phyloP scores from a whole-genome alignment of 1,140 invertebrate genomes.

The Heliconius melpomene region DNA sequence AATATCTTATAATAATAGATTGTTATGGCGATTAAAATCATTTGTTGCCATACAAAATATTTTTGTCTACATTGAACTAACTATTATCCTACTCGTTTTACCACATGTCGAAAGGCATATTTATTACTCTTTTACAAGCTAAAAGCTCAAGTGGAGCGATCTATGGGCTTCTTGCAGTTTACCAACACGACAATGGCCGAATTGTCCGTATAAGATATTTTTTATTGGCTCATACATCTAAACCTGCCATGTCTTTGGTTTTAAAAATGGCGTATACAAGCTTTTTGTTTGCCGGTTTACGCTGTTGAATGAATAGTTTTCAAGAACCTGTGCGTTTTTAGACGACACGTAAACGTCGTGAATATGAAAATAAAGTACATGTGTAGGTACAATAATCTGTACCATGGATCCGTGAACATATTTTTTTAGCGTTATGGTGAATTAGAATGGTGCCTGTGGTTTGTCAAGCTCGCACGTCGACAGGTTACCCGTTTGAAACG shows the following conservation, averaged over 20 bases:
- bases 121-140: slow-evolving; percentile 80
- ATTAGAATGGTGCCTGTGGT: slow-evolving; percentile 81
- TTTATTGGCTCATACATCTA: slow-evolving; percentile 79
- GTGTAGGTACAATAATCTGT: slow-evolving; percentile 78
- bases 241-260: slow-evolving; percentile 82
- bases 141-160: slow-evolving; percentile 79
- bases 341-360: slow-evolving; percentile 72
- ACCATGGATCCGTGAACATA: slow-evolving; percentile 74
- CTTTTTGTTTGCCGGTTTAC: slow-evolving; percentile 82
- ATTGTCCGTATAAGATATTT: slow-evolving; percentile 79
- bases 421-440: slow-evolving; percentile 79
- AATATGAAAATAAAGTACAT: slow-evolving; percentile 81
- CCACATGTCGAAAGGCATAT: slow-evolving; percentile 77
- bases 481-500: slow-evolving; percentile 78
- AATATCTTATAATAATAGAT: background rate
- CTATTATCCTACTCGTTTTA: slow-evolving; percentile 75
- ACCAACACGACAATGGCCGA: slow-evolving; percentile 81
- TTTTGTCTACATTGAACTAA: slow-evolving; percentile 49
- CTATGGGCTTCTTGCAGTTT: slow-evolving; percentile 80
- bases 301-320: slow-evolving; percentile 77
- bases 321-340: slow-evolving; percentile 67
- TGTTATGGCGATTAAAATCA: background rate
- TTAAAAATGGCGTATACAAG: slow-evolving; percentile 83
- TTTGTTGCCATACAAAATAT: slow-evolving; percentile 64
- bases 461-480: slow-evolving; percentile 80